Conservation (phyloP, 1,140 invertebrate species). For the Papilio xuthus region DNA sequence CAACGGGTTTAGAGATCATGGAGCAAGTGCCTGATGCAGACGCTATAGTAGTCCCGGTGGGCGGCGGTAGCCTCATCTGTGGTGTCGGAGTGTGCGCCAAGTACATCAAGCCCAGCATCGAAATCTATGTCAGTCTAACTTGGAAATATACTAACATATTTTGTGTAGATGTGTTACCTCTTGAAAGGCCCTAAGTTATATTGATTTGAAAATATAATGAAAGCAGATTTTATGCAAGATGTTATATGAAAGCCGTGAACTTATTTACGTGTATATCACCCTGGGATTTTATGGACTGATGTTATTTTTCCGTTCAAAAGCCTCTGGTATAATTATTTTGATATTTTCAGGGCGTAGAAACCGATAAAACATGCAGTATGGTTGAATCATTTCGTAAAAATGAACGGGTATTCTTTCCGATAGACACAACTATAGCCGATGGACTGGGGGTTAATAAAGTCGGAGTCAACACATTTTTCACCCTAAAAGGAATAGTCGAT, state of each 20-base stretch:
- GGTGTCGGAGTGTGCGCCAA: constrained; percentile 85
- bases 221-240: too few relatives aligned
- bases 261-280: too few relatives aligned
- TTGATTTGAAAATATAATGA: not conserved
- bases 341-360: constrained; percentile 88
- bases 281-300: not conserved
- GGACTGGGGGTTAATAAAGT: constrained; percentile 91
- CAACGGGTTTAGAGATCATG: constrained; percentile 86
- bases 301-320: not conserved
- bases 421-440: constrained; percentile 89
- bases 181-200: not conserved
- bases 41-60: constrained; percentile 84
- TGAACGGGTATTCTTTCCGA: constrained; percentile 83
- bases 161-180: not conserved
- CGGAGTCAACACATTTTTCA: constrained; percentile 91
- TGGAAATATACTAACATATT: not conserved
- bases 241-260: too few relatives aligned
- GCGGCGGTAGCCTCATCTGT: constrained; percentile 87
- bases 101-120: constrained; percentile 83
- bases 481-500: constrained; percentile 87
- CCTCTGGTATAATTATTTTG: not conserved
- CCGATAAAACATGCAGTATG: constrained; percentile 90
- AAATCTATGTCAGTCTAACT: constrained; percentile 59
- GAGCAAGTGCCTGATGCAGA: constrained; percentile 83
- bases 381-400: constrained; percentile 85